A percentile compares a stretch with the other conserved stretches of the same genome.
Conservation (phyloP, 2,888 invertebrate genomes). For the Metellina segmentata region DNA sequence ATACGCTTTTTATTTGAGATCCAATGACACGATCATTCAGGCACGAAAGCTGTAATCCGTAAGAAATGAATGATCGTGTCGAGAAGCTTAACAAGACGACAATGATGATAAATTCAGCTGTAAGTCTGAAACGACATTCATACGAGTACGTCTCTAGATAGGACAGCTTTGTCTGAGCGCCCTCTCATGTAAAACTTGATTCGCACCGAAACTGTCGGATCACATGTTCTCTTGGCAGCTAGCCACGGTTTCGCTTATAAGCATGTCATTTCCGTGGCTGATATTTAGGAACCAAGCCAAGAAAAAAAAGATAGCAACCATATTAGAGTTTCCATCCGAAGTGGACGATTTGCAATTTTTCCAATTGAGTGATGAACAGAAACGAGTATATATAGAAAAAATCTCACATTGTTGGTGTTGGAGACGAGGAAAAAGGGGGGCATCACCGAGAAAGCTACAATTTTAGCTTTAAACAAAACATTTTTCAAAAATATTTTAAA, state of each 20-base stretch:
- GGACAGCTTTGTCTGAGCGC: constrained; percentile 54
- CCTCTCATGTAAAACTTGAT: constrained; percentile 36
- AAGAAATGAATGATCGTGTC: constrained; percentile 41
- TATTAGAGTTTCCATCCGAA: not conserved
- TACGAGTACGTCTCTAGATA: constrained; percentile 36
- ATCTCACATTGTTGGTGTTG: not conserved
- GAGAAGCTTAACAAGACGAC: constrained; percentile 66
- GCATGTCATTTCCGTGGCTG: not conserved
- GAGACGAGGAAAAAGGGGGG: too few species aligned
- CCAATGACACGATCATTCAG: constrained; percentile 18
- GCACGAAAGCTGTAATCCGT: constrained; percentile 23
- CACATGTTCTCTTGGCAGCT: constrained; percentile 36
- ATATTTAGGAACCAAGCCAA: constrained; percentile 45
- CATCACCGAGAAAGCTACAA: too few species aligned
- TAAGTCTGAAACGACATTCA: constrained; percentile 37
- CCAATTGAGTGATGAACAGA: too few species aligned
- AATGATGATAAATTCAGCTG: constrained; percentile 63
- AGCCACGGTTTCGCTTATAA: constrained; percentile 35
- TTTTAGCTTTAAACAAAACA: too few species aligned
- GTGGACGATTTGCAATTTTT: not conserved
- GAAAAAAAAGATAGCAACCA: not conserved
- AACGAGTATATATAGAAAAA: not conserved
- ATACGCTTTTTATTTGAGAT: constrained; percentile 14
- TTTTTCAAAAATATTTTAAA: too few species aligned
- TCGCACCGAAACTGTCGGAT: constrained; percentile 37